Evolutionary conservation across 2,113 vertebrate genomes (phyloP), one percentile per base, ranked within the genome.

Genomic region (Bubo scandiacus): DNA sequence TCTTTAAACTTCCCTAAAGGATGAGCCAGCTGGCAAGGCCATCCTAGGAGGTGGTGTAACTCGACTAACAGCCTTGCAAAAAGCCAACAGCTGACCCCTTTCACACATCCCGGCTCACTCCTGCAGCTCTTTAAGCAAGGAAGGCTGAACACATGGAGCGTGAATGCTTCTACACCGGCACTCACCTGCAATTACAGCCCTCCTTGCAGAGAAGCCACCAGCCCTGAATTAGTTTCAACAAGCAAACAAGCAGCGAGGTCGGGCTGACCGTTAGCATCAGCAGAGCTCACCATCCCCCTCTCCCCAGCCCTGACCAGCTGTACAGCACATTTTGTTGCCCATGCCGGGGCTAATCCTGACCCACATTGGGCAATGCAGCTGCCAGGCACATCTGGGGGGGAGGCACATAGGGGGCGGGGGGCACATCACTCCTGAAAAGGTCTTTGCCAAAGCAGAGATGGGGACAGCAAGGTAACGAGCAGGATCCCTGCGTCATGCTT

Each of bases 1-100:
- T 97, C 96, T 96, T 96, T 91, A 95, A 96, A 94, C 94, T 93
- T 93, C 90, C 88, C 96, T 95, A 70, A 86, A 89, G 84, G 96
- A 92, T 54, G 90, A 96, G 86, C 86, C 96, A 97, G 94, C 96
- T 96, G 95, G 96, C 92, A 95, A 83, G 78, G 74, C 92, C 67
- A 16, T 77, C 51, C 91, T 30, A 23, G 18, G 81, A 95, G 81
- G 92, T 81, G 88, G 47, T 84, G n/a, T 74, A 93, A 94, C 91
- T 93, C 17, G 1, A 73, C 90, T 63, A 71, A 51, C 73, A 79
- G 84, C 88, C 85, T 27, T 26, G 75, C 63, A 54, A 47, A 88
- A 59, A 92, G 78, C 57, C 36, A 80, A 5, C 42, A 92, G 90
- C 86, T 89, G 93, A 88, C 93, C 93, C 94, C 77, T 95, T 93